phyloP scores from a whole-genome alignment of 2,113 vertebrate species.

The Suricata suricatta region DNA sequence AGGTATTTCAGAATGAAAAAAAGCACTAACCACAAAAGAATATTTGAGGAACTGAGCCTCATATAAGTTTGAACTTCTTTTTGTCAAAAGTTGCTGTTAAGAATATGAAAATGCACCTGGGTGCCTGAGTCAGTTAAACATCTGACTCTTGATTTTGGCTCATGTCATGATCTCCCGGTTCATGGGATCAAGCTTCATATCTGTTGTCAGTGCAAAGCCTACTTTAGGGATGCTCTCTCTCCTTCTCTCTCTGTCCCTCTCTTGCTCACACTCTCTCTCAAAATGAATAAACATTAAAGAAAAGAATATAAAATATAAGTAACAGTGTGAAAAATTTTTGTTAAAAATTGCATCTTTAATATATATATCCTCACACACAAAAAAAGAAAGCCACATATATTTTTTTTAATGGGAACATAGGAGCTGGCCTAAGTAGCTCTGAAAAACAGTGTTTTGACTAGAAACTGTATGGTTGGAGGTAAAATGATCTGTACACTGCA shows the following conservation, averaged over 20 bases:
- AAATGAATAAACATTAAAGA: background rate
- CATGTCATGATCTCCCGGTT: background rate
- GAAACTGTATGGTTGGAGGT: background rate
- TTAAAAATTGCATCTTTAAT: background rate
- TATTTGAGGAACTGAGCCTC: background rate
- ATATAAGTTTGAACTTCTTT: background rate
- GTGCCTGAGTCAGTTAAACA: background rate
- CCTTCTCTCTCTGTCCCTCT: too few relatives aligned
- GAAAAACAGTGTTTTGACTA: background rate
- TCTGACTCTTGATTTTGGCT: background rate
- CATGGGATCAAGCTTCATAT: background rate
- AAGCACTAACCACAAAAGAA: background rate
- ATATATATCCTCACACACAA: background rate
- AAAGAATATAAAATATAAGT: background rate
- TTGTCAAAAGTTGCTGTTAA: slow-evolving; percentile 20
- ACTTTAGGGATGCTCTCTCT: too few relatives aligned
- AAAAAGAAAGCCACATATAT: background rate
- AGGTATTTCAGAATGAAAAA: background rate
- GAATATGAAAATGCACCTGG: background rate
- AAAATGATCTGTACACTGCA: background rate
- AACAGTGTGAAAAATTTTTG: background rate
- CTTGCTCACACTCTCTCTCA: too few relatives aligned
- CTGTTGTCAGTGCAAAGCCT: background rate
- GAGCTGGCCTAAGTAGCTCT: background rate
- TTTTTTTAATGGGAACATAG: background rate